A percentile compares a stretch with the other conserved stretches of the same genome.
These are phyloP conservation scores for Mellilla xanthometata DNA, from an alignment of 2,888 invertebrate species.

Conservation along the genomic window DNA sequence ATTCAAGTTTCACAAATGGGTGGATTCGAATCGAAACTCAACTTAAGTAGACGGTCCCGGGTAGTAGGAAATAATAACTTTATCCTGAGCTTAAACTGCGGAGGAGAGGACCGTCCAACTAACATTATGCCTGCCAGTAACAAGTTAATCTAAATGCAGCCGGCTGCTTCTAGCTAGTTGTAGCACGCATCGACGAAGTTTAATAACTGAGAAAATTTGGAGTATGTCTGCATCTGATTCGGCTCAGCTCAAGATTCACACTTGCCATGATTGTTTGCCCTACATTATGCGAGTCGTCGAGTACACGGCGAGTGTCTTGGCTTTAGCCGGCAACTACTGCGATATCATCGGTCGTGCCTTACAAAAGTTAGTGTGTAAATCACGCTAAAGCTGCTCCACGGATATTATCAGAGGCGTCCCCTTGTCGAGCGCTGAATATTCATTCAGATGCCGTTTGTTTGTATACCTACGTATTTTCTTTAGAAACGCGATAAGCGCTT, in stretches of 20 bases:
- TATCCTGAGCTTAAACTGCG: constrained; percentile 71
- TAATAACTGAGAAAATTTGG: constrained; percentile 71
- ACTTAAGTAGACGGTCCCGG: constrained; percentile 71
- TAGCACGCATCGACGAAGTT: constrained; percentile 73
- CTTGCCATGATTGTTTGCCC: constrained; percentile 34
- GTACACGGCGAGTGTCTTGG: constrained; percentile 26
- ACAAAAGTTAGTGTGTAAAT: constrained; percentile 65
- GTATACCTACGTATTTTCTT: constrained; percentile 74
- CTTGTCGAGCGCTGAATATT: constrained; percentile 69
- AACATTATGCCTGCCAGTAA: constrained; percentile 81
- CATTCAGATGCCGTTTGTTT: constrained; percentile 75
- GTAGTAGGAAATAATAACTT: constrained; percentile 81
- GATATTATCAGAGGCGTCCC: constrained; percentile 71
- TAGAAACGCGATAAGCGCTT: constrained; percentile 70
- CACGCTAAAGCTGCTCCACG: constrained; percentile 59
- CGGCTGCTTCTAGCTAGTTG: constrained; percentile 66
- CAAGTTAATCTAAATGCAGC: constrained; percentile 81
- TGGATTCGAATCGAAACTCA: constrained; percentile 73
- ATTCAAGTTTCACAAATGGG: constrained; percentile 74
- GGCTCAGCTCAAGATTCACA: constrained; percentile 43
- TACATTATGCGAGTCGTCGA: constrained; percentile 22
- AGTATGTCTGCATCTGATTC: constrained; percentile 60
- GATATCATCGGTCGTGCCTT: constrained; percentile 50
- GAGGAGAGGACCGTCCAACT: constrained; percentile 69
- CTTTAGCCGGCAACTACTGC: constrained; percentile 33